Conservation (phyloP, 2,888 invertebrate genomes). For the Spisula subtruncata region DNA sequence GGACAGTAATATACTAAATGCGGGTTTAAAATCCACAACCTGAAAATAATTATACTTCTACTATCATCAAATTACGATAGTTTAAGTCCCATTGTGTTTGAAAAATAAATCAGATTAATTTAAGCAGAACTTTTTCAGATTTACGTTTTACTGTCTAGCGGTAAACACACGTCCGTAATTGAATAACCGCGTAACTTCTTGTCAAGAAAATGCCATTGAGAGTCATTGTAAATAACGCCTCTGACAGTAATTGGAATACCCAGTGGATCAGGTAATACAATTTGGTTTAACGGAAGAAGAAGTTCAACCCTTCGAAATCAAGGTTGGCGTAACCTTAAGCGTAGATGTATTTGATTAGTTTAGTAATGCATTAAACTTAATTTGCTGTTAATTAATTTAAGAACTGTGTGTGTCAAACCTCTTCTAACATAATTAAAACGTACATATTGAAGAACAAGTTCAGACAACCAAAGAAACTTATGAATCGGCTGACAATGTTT, state of each 20-base stretch:
- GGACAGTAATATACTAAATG: too few relatives aligned
- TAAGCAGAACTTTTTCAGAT: too few relatives aligned
- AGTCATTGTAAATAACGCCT: neutral
- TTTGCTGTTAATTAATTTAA: constrained; percentile 5
- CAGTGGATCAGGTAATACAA: neutral
- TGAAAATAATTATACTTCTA: too few relatives aligned
- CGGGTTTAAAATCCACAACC: too few relatives aligned
- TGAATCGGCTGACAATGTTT: neutral
- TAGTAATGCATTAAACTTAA: neutral
- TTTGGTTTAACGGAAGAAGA: neutral
- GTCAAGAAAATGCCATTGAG: too few relatives aligned
- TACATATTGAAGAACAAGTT: neutral
- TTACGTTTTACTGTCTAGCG: too few relatives aligned
- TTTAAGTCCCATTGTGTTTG: too few relatives aligned
- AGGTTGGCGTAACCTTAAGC: neutral
- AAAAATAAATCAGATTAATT: too few relatives aligned
- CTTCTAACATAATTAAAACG: neutral
- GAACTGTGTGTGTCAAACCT: neutral
- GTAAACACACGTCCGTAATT: too few relatives aligned
- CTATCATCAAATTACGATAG: too few relatives aligned
- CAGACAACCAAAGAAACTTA: neutral
- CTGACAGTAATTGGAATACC: neutral
- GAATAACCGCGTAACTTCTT: too few relatives aligned
- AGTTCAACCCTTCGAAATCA: neutral
- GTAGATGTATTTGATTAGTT: neutral